These are phyloP conservation scores for Papilio aristodemus DNA, from an alignment of 1,140 invertebrate genomes.

Conservation along the genomic window DNA sequence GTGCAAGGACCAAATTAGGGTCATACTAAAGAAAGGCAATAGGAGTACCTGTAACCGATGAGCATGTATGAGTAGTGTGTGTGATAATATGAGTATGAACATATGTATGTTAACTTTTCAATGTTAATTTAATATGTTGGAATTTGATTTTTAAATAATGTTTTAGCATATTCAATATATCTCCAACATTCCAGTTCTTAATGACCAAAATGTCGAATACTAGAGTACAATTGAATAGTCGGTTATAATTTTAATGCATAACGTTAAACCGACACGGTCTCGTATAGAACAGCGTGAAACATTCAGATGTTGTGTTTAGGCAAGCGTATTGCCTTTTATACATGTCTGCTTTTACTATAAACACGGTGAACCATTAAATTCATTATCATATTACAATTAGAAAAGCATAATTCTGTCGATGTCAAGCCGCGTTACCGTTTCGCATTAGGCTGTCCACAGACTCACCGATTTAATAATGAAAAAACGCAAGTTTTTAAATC, in stretches of 20 bases:
- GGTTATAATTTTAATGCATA: background rate
- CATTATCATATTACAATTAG: slow-evolving; percentile 35
- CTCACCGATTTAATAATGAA: background rate
- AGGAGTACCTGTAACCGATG: no score
- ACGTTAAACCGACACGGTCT: background rate
- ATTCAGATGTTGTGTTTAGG: slow-evolving; percentile 26
- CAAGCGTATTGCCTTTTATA: slow-evolving; percentile 3
- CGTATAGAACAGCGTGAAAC: background rate
- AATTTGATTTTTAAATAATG: no score
- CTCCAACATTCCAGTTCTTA: no score
- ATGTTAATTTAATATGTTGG: no score
- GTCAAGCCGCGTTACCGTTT: slow-evolving; percentile 29
- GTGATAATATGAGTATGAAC: no score
- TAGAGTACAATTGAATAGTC: background rate
- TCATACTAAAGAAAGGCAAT: no score
- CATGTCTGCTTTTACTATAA: slow-evolving; percentile 26
- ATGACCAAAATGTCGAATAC: background rate
- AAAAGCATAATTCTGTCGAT: slow-evolving; percentile 34
- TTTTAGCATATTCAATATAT: no score
- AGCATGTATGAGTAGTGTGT: no score
- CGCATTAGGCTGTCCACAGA: slow-evolving; percentile 10
- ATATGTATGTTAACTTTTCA: no score
- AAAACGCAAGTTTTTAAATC: no score
- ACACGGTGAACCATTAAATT: slow-evolving; percentile 29
- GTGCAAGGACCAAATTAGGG: no score